Percentiles rank a stretch among this genome's conserved stretches.
phyloP scores from a whole-genome alignment of 2,888 invertebrate genomes.

The Camptogramma bilineatum region DNA sequence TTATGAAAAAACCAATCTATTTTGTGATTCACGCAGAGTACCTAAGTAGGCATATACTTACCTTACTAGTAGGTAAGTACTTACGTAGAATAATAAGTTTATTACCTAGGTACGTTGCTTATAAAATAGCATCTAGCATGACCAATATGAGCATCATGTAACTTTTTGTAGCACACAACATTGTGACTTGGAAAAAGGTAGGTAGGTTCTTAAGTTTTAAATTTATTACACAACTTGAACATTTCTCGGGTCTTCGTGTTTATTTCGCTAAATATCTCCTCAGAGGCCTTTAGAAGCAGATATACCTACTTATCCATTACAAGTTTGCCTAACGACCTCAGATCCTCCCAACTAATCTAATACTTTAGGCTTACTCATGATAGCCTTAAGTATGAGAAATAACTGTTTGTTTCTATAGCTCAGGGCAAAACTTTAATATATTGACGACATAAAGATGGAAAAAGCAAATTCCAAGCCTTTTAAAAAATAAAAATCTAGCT shows the following conservation, averaged over 20 bases:
- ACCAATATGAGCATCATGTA: no score
- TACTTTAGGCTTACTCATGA: background rate
- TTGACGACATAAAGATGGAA: background rate
- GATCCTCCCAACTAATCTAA: background rate
- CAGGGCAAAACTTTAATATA: no score
- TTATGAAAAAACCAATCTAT: no score
- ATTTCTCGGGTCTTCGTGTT: constrained; percentile 19
- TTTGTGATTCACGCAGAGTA: no score
- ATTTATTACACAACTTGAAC: constrained; percentile 17
- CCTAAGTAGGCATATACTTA: no score
- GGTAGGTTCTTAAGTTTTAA: background rate
- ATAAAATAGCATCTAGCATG: no score
- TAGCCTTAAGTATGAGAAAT: background rate
- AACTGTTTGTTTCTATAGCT: background rate
- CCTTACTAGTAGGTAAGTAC: no score
- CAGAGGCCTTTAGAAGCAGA: constrained; percentile 49
- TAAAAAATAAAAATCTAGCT: no score
- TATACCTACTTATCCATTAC: constrained; percentile 53
- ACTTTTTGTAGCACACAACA: background rate
- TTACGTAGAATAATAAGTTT: no score
- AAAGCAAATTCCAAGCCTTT: background rate
- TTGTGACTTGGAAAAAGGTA: background rate
- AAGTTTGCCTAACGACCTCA: constrained; percentile 47
- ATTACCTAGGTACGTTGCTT: no score
- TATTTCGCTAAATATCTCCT: constrained; percentile 54